Base-by-base conservation (phyloP, 2,888 invertebrate species). In the Ecliptopera silaceata region DNA sequence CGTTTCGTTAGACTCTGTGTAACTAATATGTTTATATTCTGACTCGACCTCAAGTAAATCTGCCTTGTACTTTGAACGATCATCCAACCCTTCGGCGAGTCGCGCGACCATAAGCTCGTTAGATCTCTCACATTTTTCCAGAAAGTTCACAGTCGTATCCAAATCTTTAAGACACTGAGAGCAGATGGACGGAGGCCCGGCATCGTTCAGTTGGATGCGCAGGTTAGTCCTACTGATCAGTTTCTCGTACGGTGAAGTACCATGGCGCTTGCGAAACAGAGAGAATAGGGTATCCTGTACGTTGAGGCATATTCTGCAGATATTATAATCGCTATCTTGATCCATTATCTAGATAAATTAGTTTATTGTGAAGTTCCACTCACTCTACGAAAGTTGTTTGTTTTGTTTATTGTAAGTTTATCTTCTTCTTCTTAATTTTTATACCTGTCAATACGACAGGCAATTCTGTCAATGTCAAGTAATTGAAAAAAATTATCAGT, bases 231-330 rank as follows among this genome's bases (percentile, higher is more conserved):
- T 72, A 38, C 65, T 72, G 1, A 73, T 44, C 1, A 85, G 66
- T 58, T 75, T 77, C 12, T 84, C 80, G 51, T 65, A 74, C 3
- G 75, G 73, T 6, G 77, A 76, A 8, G 64, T 54, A 18, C 75
- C 79, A 38, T 72, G 72, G 15, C 59, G 68, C 59, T 74, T 77
- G 38, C 64, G 61, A 63, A 71, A 78, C 17, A 84, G 53, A 0
- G 83, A 79, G 55, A 74, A 76, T 42, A 79, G 56, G 8, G 69
- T 71, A 31, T 74, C 70, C 62, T 80, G 72, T 15, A 55, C 64
- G 59, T 74, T 72, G 32, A 80, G 71, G 63, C 84, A 84, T 69
- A 84, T 77, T 57, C 83, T 75, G 59, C 84, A 84, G 26, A 68
- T 65, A 17, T 70, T 75, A 11, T 70, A 68, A 13, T 51, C 32